Evolutionary conservation across 2,888 invertebrate genomes (phyloP), one percentile per base, ranked within the genome.

Genomic region (Drosophila yooni): DNA sequence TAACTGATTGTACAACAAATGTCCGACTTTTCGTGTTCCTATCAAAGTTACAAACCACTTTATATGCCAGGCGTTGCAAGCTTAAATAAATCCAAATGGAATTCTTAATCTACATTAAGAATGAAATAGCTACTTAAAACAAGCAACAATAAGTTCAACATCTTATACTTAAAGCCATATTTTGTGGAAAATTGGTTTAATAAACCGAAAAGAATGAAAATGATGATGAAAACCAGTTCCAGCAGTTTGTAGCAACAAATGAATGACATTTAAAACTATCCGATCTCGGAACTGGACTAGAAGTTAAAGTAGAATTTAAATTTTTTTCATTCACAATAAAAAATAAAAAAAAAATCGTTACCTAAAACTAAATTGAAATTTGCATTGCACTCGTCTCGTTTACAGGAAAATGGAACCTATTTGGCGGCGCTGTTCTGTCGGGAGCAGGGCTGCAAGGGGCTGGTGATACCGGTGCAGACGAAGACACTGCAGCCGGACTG

Each of bases 401-500:
- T 60, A 1, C 74, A 93, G 93, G 93, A 93, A 82, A 92, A 92
- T 63, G 92, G 90, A n/a, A 93, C 93, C 0, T 91, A 91, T 62
- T 71, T 93, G 40, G 91, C 92, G 51, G 92, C 93, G 1, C 80
- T 93, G 4, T 90, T 94, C 92, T 83, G 94, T 93, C 65, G 95
- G 94, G 94, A 91, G 94, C 84, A 89, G 67, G 87, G 83, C 54
- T 93, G 93, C 85, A 87, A 86, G 48, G 92, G 93, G 25, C 80
- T 91, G 63, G 91, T 92, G 25, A 86, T 95, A 69, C 95, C 96
- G 13, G 94, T 94, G 0, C 94, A 95, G 90, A 95, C 96, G 6
- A 92, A 95, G 64, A 94, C 95, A 40, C 92, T 94, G 79, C 92
- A 93, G 8, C 94, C 96, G 0, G 91, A 94, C 7, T 96, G 96